These are phyloP conservation scores for Antigone vipio DNA, from an alignment of 2,113 vertebrate genomes.

Conservation along the genomic window DNA sequence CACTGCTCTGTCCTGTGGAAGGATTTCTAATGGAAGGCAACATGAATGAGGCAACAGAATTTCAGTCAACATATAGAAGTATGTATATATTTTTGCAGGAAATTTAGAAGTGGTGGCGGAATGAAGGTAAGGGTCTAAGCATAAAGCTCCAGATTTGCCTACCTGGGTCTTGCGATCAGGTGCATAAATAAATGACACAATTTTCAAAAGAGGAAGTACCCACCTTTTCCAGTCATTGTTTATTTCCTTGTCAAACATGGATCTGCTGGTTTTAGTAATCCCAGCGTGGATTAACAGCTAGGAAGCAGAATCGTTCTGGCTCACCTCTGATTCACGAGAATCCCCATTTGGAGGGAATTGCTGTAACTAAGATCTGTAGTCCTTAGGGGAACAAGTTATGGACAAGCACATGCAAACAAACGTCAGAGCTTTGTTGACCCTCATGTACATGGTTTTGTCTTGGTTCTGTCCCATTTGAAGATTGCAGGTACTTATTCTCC, in stretches of 20 bases:
- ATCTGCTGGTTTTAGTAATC: not conserved
- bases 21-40: not conserved
- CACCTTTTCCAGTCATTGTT: not conserved
- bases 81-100: not conserved
- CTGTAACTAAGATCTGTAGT: not conserved
- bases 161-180: not conserved
- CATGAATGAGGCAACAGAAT: not conserved
- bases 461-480: not conserved
- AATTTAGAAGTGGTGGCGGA: not conserved
- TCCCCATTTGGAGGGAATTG: not conserved
- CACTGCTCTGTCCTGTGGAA: not conserved
- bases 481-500: not conserved
- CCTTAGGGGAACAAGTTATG: not conserved
- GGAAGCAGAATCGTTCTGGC: not conserved
- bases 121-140: not conserved
- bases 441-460: not conserved
- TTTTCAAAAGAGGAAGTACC: not conserved
- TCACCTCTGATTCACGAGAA: not conserved
- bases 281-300: not conserved
- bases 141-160: not conserved
- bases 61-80: not conserved
- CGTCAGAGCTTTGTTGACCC: not conserved
- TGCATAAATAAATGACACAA: not conserved
- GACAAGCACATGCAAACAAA: not conserved
- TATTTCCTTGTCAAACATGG: not conserved